Evolutionary conservation across 2,888 invertebrate genomes (phyloP).

Genomic region (Lasiommata megera): DNA sequence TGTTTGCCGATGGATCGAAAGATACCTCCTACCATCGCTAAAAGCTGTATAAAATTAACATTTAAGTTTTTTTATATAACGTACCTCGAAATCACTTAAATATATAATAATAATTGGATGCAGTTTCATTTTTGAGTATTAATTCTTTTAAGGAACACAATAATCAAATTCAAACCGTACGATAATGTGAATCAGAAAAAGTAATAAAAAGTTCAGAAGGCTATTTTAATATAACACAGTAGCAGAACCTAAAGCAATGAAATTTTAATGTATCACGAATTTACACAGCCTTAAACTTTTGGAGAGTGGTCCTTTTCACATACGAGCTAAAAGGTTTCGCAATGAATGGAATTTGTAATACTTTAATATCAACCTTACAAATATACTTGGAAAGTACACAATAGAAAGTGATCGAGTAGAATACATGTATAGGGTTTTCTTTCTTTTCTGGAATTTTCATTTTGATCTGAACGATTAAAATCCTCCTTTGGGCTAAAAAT

Average conservation of each 20-base stretch:
- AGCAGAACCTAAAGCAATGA: neutral
- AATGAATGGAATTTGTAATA: neutral
- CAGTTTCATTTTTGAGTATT: too few relatives aligned
- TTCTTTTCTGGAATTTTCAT: too few relatives aligned
- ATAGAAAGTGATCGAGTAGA: neutral
- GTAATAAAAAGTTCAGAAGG: neutral
- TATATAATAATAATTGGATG: too few relatives aligned
- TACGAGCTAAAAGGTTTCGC: neutral
- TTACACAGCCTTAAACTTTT: neutral
- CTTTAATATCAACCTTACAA: neutral
- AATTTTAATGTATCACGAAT: slow-evolving; percentile 7
- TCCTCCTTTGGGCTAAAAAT: neutral
- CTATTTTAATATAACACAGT: neutral
- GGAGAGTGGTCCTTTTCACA: neutral
- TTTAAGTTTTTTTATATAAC: too few relatives aligned
- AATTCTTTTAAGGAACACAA: too few relatives aligned
- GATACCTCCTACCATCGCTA: too few relatives aligned
- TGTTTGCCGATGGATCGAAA: too few relatives aligned
- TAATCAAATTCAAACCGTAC: neutral
- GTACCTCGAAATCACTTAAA: too few relatives aligned
- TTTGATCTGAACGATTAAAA: too few relatives aligned
- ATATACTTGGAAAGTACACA: neutral
- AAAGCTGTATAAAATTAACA: too few relatives aligned
- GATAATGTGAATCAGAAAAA: neutral
- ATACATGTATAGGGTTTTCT: too few relatives aligned